Evolutionary conservation across 2,797 vertebrate genomes (phyloP), one percentile per base, ranked within the genome.

Genomic region (Apogon talboti): DNA sequence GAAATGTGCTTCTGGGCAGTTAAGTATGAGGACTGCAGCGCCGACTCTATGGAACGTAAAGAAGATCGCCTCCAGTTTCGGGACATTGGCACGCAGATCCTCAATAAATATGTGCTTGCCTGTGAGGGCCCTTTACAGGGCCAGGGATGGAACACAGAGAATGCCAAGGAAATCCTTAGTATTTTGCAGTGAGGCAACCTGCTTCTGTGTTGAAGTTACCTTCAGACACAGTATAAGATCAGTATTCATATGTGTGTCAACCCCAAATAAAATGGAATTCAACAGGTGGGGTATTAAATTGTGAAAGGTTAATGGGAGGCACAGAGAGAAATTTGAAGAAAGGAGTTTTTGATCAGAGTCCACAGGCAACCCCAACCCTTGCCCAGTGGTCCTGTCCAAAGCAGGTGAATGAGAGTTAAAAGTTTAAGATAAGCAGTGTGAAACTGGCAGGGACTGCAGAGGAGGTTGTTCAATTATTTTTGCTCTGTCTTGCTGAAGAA

Each of bases 1-100:
- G 97, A 99, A 93, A 97, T 99, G 96, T 99, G 97, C 91, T 98
- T 96, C 89, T 99, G 97, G 97, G 95, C 95, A 15, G 93, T 97
- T 66, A 97, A 93, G 79, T 94, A 96, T 2, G 94, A 95, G 82
- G 94, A 95, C 81, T 95, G 94, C 87, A 91, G 91, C 30, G 88
- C 91, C 51, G 93, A 90, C 41, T 88, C 90, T 53, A 85, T 90
- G 78, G 93, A 93, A 74, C 87, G 85, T 63, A 90, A 90, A 63
- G 93, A 88, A 56, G 71, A 93, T 43, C 67, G 74, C 1, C 91
- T 96, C 79, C 95, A 96, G 88, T 98, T 98, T 89, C 94, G 94
- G 91, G 96, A 97, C 93, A 95, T 94, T 15, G 97, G 97, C 78
- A 95, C 95, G 74, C 95, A 93, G 78, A 94, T 96, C 87, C 89